Conservation (phyloP, 1,140 invertebrate genomes). For the Micrasema longulum region DNA sequence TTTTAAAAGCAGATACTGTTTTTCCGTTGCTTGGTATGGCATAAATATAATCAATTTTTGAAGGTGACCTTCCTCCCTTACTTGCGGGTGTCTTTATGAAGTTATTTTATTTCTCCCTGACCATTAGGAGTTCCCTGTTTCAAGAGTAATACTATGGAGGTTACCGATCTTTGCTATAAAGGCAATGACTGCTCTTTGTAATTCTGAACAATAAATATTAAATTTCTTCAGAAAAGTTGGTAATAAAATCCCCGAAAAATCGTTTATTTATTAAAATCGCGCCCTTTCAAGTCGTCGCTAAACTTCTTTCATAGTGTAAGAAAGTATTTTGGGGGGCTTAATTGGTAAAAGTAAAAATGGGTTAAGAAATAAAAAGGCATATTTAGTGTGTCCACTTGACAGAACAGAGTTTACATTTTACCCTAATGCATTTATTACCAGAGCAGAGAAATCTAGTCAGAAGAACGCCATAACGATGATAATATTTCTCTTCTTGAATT, state of each 20-base stretch:
- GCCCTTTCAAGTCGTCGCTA: too few relatives aligned
- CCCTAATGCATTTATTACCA: constrained; percentile 24
- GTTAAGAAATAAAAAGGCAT: not conserved
- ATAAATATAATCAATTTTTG: too few relatives aligned
- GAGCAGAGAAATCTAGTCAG: constrained; percentile 7
- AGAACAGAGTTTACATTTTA: constrained; percentile 16
- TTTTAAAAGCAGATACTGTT: too few relatives aligned
- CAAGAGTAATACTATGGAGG: too few relatives aligned
- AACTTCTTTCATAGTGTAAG: too few relatives aligned
- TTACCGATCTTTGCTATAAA: too few relatives aligned
- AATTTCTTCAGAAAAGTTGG: not conserved
- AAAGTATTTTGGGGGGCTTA: not conserved
- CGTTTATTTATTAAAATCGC: not conserved
- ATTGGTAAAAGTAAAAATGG: not conserved
- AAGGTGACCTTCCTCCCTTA: too few relatives aligned
- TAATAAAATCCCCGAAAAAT: not conserved
- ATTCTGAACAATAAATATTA: not conserved
- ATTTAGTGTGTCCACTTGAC: constrained; percentile 23
- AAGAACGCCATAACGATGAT: constrained; percentile 38
- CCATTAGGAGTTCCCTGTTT: too few relatives aligned
- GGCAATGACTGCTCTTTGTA: too few relatives aligned
- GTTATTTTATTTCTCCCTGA: too few relatives aligned
- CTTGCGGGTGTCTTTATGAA: too few relatives aligned
- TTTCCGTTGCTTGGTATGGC: too few relatives aligned
- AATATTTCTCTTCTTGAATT: constrained; percentile 48